Conservation (phyloP, 2,888 invertebrate genomes). For the Leuctra nigra region DNA sequence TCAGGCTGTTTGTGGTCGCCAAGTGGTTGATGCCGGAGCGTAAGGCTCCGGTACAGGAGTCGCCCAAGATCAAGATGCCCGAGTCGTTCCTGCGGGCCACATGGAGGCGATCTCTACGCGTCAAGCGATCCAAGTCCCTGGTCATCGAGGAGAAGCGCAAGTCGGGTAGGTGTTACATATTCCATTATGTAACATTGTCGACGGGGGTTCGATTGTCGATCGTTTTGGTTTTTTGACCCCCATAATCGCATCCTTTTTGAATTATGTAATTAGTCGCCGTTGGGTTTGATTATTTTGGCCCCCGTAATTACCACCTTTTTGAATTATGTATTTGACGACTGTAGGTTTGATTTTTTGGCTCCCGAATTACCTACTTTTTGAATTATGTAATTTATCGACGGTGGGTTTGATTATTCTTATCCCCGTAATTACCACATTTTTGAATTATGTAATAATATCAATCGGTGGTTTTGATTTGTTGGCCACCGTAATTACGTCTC, state of each 20-base stretch:
- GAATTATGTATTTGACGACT: too few relatives aligned
- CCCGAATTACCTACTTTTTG: too few relatives aligned
- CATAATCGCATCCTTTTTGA: neutral
- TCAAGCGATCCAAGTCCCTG: conserved; percentile 67
- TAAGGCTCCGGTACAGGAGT: conserved; percentile 2
- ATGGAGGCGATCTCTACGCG: conserved; percentile 60
- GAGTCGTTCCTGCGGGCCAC: conserved; percentile 68
- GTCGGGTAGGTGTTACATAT: conserved; percentile 56
- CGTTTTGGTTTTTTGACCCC: neutral
- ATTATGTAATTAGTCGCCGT: neutral
- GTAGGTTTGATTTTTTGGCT: too few relatives aligned
- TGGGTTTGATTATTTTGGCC: too few relatives aligned
- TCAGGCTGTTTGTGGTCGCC: conserved; percentile 22
- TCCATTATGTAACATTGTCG: neutral
- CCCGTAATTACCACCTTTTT: too few relatives aligned
- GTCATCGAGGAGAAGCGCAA: conserved; percentile 65
- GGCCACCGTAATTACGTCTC: too few relatives aligned
- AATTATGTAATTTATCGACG: too few relatives aligned
- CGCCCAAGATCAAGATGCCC: conserved; percentile 45
- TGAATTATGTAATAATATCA: too few relatives aligned
- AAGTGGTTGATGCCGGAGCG: conserved; percentile 25
- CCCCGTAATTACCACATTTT: too few relatives aligned
- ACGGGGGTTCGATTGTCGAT: neutral
- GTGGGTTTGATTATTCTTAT: too few relatives aligned
- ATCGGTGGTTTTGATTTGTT: too few relatives aligned